Conservation (phyloP, 1,140 invertebrate genomes). For the Megalonaias nervosa region DNA sequence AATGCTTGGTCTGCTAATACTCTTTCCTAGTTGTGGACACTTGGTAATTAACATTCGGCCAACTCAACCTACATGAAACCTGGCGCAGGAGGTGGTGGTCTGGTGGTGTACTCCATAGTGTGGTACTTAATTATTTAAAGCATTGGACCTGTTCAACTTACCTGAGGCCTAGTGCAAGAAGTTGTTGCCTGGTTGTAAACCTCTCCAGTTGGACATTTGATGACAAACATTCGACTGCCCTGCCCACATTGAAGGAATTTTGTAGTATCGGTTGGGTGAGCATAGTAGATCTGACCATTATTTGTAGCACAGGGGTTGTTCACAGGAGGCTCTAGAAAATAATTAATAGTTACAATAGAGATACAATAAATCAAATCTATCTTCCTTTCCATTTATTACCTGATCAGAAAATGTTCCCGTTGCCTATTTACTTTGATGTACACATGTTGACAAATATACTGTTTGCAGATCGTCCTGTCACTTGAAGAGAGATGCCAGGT, state of each 20-base stretch:
- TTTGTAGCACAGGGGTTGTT: conserved; percentile 22
- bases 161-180: conserved; percentile 6
- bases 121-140: too few species aligned
- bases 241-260: conserved; percentile 44
- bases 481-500: too few species aligned
- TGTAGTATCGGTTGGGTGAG: conserved; percentile 28
- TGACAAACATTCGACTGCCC: conserved; percentile 35
- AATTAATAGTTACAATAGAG: too few species aligned
- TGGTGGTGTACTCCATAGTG: not conserved
- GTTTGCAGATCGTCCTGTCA: too few species aligned
- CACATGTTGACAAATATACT: too few species aligned
- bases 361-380: too few species aligned
- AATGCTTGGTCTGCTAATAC: not conserved
- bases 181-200: conserved; percentile 20
- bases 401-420: too few species aligned
- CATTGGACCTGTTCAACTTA: not conserved
- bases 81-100: too few species aligned
- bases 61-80: not conserved
- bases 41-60: not conserved
- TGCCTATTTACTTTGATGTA: too few species aligned
- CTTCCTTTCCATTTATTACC: too few species aligned
- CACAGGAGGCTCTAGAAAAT: too few species aligned
- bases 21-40: not conserved
- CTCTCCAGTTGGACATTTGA: conserved; percentile 39
- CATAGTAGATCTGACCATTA: conserved; percentile 18